phyloP scores from a whole-genome alignment of 2,888 invertebrate genomes.

The Lysandra coridon region DNA sequence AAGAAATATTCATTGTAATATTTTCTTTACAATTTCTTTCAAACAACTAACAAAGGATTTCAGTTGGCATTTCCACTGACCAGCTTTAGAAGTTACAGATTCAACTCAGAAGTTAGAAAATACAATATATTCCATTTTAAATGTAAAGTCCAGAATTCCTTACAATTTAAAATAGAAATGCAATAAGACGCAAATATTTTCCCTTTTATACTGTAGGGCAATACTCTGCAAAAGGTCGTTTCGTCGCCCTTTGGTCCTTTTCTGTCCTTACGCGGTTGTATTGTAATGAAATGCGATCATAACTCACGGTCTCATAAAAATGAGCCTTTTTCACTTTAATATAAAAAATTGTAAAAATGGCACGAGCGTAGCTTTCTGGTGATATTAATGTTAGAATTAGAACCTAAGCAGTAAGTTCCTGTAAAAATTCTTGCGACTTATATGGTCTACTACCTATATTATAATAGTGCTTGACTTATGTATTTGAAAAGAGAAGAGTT shows the following conservation, averaged over 20 bases:
- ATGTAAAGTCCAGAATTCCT: background rate
- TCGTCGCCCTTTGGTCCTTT: background rate
- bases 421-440: background rate
- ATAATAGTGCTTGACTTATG: too few relatives aligned
- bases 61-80: too few relatives aligned
- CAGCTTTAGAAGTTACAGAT: too few relatives aligned
- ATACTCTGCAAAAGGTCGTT: background rate
- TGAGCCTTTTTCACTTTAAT: background rate
- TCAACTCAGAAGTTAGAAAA: too few relatives aligned
- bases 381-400: background rate
- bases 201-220: background rate
- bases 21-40: too few relatives aligned
- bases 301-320: conserved; percentile 1
- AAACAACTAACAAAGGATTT: too few relatives aligned
- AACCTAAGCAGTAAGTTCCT: background rate
- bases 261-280: background rate
- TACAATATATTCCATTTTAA: background rate
- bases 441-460: background rate
- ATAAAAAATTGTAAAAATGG: background rate
- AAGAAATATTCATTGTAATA: too few relatives aligned
- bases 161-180: background rate
- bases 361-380: background rate
- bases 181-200: background rate
- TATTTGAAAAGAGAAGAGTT: too few relatives aligned
- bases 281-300: background rate